Percentiles rank a stretch among this genome's conserved stretches.
These are phyloP conservation scores for Pegea sp. DNA, from an alignment of 23 tunicate genomes.

Conservation along the genomic window DNA sequence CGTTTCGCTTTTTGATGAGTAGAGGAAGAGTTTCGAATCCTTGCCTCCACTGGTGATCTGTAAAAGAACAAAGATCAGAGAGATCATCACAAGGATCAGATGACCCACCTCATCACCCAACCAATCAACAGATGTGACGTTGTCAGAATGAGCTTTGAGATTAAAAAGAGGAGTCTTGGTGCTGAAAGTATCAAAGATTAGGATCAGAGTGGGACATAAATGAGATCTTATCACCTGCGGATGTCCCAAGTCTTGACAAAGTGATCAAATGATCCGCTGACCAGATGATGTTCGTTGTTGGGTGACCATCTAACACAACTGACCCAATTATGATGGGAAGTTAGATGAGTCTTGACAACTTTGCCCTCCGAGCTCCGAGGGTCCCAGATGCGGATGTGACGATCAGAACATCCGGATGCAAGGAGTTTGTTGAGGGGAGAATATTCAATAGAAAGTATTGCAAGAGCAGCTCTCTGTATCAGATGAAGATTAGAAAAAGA, in stretches of 20 bases:
- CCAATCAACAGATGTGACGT: constrained; percentile 86
- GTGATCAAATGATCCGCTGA: constrained; percentile 75
- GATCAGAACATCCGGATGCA: constrained; percentile 68
- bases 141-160: constrained; percentile 48
- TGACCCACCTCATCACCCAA: constrained; percentile 14
- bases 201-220: no score
- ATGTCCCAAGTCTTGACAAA: constrained; percentile 84
- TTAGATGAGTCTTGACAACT: constrained; percentile 35
- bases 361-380: constrained; percentile 36
- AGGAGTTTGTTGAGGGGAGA: constrained; percentile 20
- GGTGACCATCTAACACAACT: constrained; percentile 82
- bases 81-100: no score
- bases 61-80: no score
- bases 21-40: constrained; percentile 30
- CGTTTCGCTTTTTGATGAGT: constrained; percentile 7
- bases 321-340: constrained; percentile 77
- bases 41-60: constrained; percentile 52
- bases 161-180: constrained; percentile 74
- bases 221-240: no score
- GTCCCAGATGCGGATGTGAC: constrained; percentile 92
- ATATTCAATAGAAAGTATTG: constrained; percentile 56
- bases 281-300: constrained; percentile 9
- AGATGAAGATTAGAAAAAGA: no score
- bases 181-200: constrained; percentile 21
- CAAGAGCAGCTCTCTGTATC: constrained; percentile 36